These are phyloP conservation scores for Onychostoma macrolepis DNA, from an alignment of 2,113 vertebrate species.

Conservation along the genomic window DNA sequence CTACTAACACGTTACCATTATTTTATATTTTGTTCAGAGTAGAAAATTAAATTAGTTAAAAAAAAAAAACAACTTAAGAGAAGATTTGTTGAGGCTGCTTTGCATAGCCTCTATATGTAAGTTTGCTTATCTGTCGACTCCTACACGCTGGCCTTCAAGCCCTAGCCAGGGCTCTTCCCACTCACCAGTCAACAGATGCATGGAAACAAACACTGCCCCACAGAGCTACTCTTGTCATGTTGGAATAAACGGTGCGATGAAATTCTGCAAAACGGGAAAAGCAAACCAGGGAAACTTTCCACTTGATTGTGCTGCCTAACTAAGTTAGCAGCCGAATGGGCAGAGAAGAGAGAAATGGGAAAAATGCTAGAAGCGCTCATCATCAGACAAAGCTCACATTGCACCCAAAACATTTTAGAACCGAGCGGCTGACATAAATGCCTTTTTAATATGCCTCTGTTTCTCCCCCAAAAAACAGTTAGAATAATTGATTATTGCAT, in stretches of 20 bases:
- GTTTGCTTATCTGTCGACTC: constrained; percentile 57
- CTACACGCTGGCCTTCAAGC: constrained; percentile 64
- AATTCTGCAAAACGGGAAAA: constrained; percentile 65
- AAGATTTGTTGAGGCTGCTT: background rate
- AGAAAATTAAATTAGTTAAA: background rate
- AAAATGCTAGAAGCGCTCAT: constrained; percentile 52
- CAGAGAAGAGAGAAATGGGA: constrained; percentile 12
- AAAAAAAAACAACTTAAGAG: background rate
- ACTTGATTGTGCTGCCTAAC: constrained; percentile 66
- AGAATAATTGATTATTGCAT: constrained; percentile 75
- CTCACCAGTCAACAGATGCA: constrained; percentile 62
- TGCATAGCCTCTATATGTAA: constrained; percentile 23
- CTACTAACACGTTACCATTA: background rate
- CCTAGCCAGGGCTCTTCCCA: constrained; percentile 65
- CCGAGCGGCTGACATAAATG: constrained; percentile 68
- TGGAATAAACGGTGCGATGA: constrained; percentile 48
- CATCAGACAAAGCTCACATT: constrained; percentile 58
- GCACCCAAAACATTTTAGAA: constrained; percentile 50
- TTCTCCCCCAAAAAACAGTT: constrained; percentile 66
- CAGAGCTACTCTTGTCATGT: constrained; percentile 50
- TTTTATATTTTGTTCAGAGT: background rate
- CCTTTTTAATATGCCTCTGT: constrained; percentile 71
- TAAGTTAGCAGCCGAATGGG: constrained; percentile 47
- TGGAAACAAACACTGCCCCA: constrained; percentile 31
- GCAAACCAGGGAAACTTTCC: constrained; percentile 67